Percentiles rank a stretch among this genome's conserved stretches.
Conservation (phyloP, 2,113 vertebrate genomes). For the Leucosticte australis region DNA sequence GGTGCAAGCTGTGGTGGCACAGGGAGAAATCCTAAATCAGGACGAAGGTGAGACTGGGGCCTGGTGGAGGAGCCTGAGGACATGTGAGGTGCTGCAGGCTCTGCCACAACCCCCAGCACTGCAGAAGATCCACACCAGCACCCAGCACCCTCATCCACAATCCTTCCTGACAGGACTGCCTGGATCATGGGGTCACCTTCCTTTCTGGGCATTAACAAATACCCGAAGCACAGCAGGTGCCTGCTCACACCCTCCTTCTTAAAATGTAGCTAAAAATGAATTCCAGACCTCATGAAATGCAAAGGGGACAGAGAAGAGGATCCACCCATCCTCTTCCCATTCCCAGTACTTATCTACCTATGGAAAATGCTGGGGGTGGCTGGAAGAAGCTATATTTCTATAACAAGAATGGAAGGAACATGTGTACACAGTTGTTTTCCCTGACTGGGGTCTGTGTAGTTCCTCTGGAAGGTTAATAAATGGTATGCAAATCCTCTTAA, state of each 20-base stretch:
- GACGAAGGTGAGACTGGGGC: not conserved
- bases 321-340: not conserved
- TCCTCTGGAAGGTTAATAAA: conserved; percentile 56
- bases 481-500: conserved; percentile 69
- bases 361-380: not conserved
- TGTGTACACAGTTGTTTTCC: conserved; percentile 57
- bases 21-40: not conserved
- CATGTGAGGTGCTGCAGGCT: not conserved
- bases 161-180: not conserved
- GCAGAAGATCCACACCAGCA: not conserved
- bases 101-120: not conserved
- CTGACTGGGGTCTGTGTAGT: conserved; percentile 27
- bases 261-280: not conserved
- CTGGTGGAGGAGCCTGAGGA: not conserved
- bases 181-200: fast-evolving
- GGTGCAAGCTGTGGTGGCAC: not conserved
- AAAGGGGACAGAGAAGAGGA: not conserved
- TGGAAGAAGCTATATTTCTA: not conserved
- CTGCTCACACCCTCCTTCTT: not conserved
- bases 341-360: not conserved
- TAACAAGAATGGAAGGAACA: not conserved
- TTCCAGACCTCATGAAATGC: not conserved
- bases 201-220: not conserved
- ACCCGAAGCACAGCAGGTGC: not conserved
- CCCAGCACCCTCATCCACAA: not conserved